Percentiles rank a stretch among this genome's conserved stretches.
These are phyloP conservation scores for Thryonomys swinderianus DNA, from an alignment of 2,113 vertebrate species.

Conservation along the genomic window DNA sequence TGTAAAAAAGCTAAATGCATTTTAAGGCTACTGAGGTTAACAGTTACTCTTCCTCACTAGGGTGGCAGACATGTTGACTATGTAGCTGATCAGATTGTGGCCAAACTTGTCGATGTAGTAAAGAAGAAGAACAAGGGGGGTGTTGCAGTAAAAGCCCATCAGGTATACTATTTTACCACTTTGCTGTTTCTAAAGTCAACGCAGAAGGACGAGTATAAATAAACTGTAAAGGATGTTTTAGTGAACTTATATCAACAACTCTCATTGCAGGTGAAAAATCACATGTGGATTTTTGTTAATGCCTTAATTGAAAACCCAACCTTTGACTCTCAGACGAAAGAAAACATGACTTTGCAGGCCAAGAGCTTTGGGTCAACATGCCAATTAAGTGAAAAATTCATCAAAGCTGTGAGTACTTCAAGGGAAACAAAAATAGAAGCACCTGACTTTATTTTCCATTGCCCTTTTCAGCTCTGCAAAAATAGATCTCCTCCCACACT, in stretches of 20 bases:
- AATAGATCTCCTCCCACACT: constrained; percentile 12
- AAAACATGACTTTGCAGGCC: constrained; percentile 98
- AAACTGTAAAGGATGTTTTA: constrained; percentile 12
- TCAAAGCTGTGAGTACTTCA: constrained; percentile 92
- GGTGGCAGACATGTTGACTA: constrained; percentile 97
- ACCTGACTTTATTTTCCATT: constrained; percentile 57
- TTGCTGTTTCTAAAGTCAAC: constrained; percentile 29
- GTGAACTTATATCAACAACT: constrained; percentile 51
- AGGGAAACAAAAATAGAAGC: constrained; percentile 57
- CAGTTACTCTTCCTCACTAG: constrained; percentile 82
- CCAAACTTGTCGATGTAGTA: constrained; percentile 95
- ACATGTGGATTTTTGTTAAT: constrained; percentile 98
- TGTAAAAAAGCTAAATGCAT: constrained; percentile 42
- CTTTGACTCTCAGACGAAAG: constrained; percentile 99
- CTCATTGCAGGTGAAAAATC: constrained; percentile 94
- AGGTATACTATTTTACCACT: constrained; percentile 86
- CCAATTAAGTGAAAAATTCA: constrained; percentile 93
- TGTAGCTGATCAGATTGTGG: constrained; percentile 94
- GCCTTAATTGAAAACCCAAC: too few species aligned
- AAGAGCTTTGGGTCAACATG: constrained; percentile 97
- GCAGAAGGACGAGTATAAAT: constrained; percentile 2
- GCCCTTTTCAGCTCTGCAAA: constrained; percentile 24
- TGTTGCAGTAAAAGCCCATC: constrained; percentile 96
- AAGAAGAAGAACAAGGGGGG: constrained; percentile 99
- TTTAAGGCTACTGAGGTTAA: constrained; percentile 23